Base-by-base conservation (phyloP, 2,888 invertebrate genomes). In the Molanna angustata region DNA sequence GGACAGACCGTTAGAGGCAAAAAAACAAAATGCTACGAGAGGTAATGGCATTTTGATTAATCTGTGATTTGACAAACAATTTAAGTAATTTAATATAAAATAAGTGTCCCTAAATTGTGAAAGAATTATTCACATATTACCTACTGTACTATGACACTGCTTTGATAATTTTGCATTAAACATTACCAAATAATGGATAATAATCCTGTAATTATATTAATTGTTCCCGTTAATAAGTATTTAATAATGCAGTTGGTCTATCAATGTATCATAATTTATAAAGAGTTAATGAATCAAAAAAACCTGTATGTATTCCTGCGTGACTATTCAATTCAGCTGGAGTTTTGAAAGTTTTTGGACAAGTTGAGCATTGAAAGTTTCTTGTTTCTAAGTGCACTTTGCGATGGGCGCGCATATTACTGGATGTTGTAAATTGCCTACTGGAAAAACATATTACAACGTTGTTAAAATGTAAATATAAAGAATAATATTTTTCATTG, bases 301-400 rank as follows among this genome's bases (percentile, higher is more conserved):
- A 16, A 54, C 54, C 58, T 16, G 58, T 52, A 45, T 61, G 61
- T 4, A 58, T 61, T 33, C 60, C 60, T 20, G 48, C 51, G 41
- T 61, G 61, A 32, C 54, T 57, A 18, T 43, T 42, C 6, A 61
- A 27, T 13, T 59, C 60, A 16, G 49, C 42, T 4, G 42, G 7
- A 14, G 59, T 52, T 44, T 58, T 60, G 22, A 60, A 61, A 11
- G 57, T 53, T 39, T 49, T 40, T 0, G 45, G 39, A 47, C 61
- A 61, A 16, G 46, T 16, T 2, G 20, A 27, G 43, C 61, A 61
- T 19, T 33, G 19, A 41, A 48, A 56, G 22, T 54, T 49, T 11
- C 57, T 45, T n/a, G 40, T 18, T 43, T 50, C 47, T 2, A 47
- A 52, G 35, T 61, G 61, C 16, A 49, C 58, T 32, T 52, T 49